Evolutionary conservation across 2,797 vertebrate genomes (phyloP).

Genomic region (Thalassophryne amazonica): DNA sequence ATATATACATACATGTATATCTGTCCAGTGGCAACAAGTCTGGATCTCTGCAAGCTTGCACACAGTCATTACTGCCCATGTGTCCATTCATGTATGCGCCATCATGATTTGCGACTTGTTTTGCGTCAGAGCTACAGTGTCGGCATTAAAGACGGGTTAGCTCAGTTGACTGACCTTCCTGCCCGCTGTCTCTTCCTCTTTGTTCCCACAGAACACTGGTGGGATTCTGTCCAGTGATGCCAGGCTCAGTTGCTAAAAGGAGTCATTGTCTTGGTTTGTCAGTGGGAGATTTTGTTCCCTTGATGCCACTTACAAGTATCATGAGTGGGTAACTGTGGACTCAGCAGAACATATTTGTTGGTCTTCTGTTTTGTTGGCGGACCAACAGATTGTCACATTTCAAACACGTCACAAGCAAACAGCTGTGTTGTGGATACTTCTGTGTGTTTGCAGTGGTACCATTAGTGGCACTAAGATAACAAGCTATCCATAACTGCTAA

Average conservation of each 20-base stretch:
- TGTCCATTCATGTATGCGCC: conserved; percentile 36
- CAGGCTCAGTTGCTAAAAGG: conserved; percentile 65
- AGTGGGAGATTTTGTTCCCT: conserved; percentile 70
- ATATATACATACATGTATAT: conserved; percentile 59
- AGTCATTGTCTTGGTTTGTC: conserved; percentile 72
- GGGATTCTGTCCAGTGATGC: conserved; percentile 62
- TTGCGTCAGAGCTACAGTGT: conserved; percentile 18
- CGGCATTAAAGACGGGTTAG: conserved; percentile 42
- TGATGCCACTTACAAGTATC: conserved; percentile 25
- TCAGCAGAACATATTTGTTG: conserved; percentile 17
- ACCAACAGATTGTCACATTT: conserved; percentile 27
- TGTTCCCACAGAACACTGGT: conserved; percentile 67
- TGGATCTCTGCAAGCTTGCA: conserved; percentile 16
- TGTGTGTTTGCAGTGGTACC: too few relatives aligned
- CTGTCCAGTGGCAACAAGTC: conserved; percentile 21
- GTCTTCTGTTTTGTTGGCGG: conserved; percentile 15
- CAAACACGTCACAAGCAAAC: too few relatives aligned
- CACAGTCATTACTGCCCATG: conserved; percentile 33
- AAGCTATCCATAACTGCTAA: too few relatives aligned
- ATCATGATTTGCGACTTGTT: conserved; percentile 4
- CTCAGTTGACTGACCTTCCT: conserved; percentile 58
- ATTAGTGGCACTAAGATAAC: too few relatives aligned
- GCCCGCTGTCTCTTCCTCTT: conserved; percentile 54
- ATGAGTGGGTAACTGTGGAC: conserved; percentile 22
- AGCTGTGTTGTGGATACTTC: too few relatives aligned